Conservation (phyloP, 2,797 vertebrate genomes). For the Pitangus sulphuratus region DNA sequence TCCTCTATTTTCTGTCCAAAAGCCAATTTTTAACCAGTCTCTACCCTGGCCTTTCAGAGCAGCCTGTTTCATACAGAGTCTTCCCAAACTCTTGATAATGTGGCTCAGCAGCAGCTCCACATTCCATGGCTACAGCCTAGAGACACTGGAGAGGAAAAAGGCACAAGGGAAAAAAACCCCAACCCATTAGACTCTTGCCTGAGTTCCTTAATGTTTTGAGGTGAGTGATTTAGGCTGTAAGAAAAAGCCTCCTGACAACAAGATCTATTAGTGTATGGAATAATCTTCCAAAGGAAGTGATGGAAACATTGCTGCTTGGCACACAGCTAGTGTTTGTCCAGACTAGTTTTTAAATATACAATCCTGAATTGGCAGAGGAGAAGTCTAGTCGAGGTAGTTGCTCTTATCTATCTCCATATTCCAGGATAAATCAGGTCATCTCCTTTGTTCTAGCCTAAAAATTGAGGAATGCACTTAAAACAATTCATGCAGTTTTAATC, state of each 20-base stretch:
- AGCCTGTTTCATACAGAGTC: neutral
- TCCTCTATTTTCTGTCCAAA: slow-evolving; percentile 9
- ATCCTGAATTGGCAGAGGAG: slow-evolving; percentile 52
- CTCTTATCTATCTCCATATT: slow-evolving; percentile 68
- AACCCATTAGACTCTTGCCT: slow-evolving; percentile 28
- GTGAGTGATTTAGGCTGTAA: slow-evolving; percentile 44
- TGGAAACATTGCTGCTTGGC: slow-evolving; percentile 66
- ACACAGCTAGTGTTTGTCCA: slow-evolving; percentile 64
- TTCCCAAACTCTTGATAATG: neutral
- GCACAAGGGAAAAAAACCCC: neutral
- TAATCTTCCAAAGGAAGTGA: slow-evolving; percentile 62
- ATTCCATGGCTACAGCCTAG: neutral
- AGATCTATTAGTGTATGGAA: slow-evolving; percentile 63
- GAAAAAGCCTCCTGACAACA: slow-evolving; percentile 50
- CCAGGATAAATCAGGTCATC: slow-evolving; percentile 71
- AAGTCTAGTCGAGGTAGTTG: slow-evolving; percentile 65
- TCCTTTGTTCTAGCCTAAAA: slow-evolving; percentile 69
- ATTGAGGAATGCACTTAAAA: slow-evolving; percentile 71
- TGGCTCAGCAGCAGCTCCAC: neutral
- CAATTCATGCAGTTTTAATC: slow-evolving; percentile 73
- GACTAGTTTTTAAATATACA: slow-evolving; percentile 70
- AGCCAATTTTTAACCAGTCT: neutral
- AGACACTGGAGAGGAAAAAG: neutral
- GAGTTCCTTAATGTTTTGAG: slow-evolving; percentile 41
- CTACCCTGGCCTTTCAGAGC: neutral